Evolutionary conservation across 2,797 vertebrate species (phyloP), one percentile per base, ranked within the genome.

Genomic region (Brotogeris chrysoptera): DNA sequence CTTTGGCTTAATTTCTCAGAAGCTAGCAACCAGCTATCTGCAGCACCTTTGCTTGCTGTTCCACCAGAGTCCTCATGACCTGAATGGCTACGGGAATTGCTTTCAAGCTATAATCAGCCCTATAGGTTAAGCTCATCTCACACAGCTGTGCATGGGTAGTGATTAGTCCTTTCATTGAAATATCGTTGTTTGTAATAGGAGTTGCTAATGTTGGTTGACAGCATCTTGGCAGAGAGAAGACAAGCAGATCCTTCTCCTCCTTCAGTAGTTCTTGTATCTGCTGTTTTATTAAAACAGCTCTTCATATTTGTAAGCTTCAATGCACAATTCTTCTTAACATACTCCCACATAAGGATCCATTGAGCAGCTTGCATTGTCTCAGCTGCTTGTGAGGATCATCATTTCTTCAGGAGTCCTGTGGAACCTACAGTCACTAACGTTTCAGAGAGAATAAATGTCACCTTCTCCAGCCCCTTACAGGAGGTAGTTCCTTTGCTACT

Each of bases 231-330:
- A 92, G 64, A 79, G 16, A 80, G 38, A 17, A 94, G 44, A 78
- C 23, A 76, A 68, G 34, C 73, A 79, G 77, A 76, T 81, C 20
- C n/a, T 90, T 92, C 72, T 84, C 59, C 76, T 92, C 80, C 55
- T 55, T 94, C 60, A 70, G 71, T 52, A 77, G 39, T 41, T 92
- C 82, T 65, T 92, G 11, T 68, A 63, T 81, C 78, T 84, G 16
- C 70, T 92, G 60, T 84, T 90, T 90, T 95, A 90, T 84, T 94
- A 88, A 95, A 96, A 90, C 83, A 95, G 32, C 68, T 97, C 83
- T 73, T 92, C 86, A 44, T 84, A 94, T 95, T 97, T 94, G 80
- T 90, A 95, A 96, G 86, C 92, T 90, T 95, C 93, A 95, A 20
- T 93, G 93, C 71, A 64, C 86, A 92, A 32, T 94, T 89, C 64